Evolutionary conservation across 1,140 invertebrate species (phyloP), one percentile per base, ranked within the genome.

Genomic region (Drosophila bipectinata): DNA sequence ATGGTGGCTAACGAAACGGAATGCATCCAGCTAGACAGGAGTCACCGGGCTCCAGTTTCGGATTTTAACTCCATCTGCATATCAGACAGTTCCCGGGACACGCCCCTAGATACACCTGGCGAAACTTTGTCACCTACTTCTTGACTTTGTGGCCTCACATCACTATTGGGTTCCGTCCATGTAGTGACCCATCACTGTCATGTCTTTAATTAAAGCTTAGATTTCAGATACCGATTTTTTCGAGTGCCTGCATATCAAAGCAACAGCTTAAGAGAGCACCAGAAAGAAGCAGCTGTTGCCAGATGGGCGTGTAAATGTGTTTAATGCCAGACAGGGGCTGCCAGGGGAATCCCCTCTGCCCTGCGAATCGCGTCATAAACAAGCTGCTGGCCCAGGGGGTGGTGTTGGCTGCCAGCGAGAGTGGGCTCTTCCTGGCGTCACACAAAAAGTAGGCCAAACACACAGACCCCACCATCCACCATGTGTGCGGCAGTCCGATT

Each of bases 361-460:
- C 58, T 30, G 15, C 47, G 47, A 52, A 45, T 47, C 68, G 55
- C 68, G 68, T 45, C 67, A 72, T 72, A 72, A 72, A 72, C 68
- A 72, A 57, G 48, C 41, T 62, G 59, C 15, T 15, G 51, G n/a
- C 39, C n/a, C 14, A 4, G 15, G 41, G 30, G 24, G 18, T 34
- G 48, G 15, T 3, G 1, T 21, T 24, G 26, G 52, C 21, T 61
- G 39, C 3, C 3, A 3, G 18, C 28, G 30, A 53, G 41, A 53
- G 41, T 67, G 45, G 59, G 26, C 26, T 28, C 26, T 57, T 10
- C 15, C 15, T 47, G 47, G 59, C 66, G 51, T 34, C 30, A 28
- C 64, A 72, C 56, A 61, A 78, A 32, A 82, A 82, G 79, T 82
- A 82, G 79, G 79, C 79, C 79, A 82, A 82, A 83, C 79, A 81